Evolutionary conservation across 1,140 invertebrate species (phyloP).

Genomic region (Semibalanus balanoides): DNA sequence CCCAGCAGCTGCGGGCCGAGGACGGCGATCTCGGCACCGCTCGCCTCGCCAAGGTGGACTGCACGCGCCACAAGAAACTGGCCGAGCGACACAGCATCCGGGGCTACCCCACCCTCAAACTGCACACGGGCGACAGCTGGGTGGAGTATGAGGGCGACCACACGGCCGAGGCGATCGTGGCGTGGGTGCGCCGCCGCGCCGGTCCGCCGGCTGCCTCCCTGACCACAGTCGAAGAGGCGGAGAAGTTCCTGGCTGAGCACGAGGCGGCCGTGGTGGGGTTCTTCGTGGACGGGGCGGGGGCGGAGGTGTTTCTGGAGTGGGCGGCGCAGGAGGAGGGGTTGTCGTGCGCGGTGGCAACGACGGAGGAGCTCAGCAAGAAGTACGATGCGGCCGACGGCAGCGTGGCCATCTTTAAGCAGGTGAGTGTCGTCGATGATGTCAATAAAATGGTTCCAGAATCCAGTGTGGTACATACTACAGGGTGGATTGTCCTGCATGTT

Average conservation of each 20-base stretch:
- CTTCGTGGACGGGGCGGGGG: conserved; percentile 43
- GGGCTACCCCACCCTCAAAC: conserved; percentile 94
- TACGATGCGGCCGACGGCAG: conserved; percentile 53
- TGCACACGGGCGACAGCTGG: conserved; percentile 77
- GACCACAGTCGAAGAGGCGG: conserved; percentile 64
- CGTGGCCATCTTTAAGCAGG: conserved; percentile 78
- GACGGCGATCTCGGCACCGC: conserved; percentile 51
- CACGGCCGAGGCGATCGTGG: conserved; percentile 76
- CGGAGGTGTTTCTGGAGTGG: conserved; percentile 63
- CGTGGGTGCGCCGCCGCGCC: conserved; percentile 91
- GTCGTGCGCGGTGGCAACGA: conserved; percentile 67
- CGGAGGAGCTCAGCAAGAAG: conserved; percentile 55
- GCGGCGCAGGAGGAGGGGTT: conserved; percentile 68
- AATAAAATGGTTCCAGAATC: too few species aligned
- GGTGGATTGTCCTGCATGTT: too few species aligned
- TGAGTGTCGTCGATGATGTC: too few species aligned
- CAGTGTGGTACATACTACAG: too few species aligned
- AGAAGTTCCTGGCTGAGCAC: conserved; percentile 60
- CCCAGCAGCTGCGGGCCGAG: conserved; percentile 55
- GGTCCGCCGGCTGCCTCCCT: conserved; percentile 72
- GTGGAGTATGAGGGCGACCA: conserved; percentile 79
- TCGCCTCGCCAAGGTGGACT: conserved; percentile 86
- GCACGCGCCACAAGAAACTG: conserved; percentile 77
- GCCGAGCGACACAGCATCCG: conserved; percentile 71
- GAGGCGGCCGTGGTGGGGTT: conserved; percentile 79